Base-by-base conservation (phyloP, 2,888 invertebrate genomes). In the Eupithecia exiguata region DNA sequence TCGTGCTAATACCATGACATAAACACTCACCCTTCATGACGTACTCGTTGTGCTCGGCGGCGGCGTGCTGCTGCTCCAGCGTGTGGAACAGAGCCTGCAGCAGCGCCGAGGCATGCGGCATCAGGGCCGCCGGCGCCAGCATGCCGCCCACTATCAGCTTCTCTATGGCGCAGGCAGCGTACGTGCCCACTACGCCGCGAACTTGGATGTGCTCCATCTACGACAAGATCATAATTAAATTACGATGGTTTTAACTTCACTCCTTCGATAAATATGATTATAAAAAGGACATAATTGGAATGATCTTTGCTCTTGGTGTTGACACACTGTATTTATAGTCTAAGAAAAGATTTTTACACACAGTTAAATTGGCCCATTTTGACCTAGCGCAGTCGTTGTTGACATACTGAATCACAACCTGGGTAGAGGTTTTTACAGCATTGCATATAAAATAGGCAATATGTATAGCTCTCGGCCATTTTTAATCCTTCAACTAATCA, bases 131-230 rank as follows among this genome's bases (percentile, higher is more conserved):
- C 30, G 95, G 95, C 5, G 95, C 91, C 0, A 95, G 84, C 87
- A 96, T 95, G 75, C 96, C 96, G 89, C 99, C 96, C 18, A 96
- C 96, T 0, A 99, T 90, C 76, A 99, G 95, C 88, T 97, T 98
- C 88, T 99, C 99, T 53, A 99, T 94, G 1, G 97, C 96, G 88
- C 98, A 98, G 9, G 99, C 99, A 0, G 98, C 98, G 93, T 99
- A 99, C 53, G 98, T 98, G 85, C 98, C 98, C 14, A 99, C 98
- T 10, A 99, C 99, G 66, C 96, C 96, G 87, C 97, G 97, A 36
- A 96, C 96, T 1, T 94, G 89, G 75, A 99, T 94, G 89, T 98
- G 97, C 18, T 96, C 95, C 49, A 98, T 96, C 94, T 94, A 18
- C 30, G 18, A 0, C 46, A 46, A n/a, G 7, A 46, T 16, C 9